Evolutionary conservation across 2,797 vertebrate genomes (phyloP).

Genomic region (Anguilla anguilla): DNA sequence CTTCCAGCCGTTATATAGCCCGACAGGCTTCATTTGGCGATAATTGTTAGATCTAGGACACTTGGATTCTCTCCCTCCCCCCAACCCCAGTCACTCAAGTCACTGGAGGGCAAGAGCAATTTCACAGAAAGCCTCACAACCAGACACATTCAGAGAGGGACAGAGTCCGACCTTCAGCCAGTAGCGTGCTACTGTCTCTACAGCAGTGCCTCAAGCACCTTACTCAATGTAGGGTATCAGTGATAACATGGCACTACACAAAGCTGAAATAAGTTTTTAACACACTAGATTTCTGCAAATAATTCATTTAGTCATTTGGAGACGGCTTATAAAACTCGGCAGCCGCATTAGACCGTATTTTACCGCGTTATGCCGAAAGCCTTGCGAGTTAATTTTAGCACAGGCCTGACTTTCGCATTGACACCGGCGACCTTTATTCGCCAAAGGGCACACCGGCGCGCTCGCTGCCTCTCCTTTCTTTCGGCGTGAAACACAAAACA

Average conservation of each 20-base stretch:
- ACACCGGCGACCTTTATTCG: constrained; percentile 11
- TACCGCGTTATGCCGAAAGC: not conserved
- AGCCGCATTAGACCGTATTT: not conserved
- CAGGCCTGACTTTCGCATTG: not conserved
- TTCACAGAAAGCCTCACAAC: not conserved
- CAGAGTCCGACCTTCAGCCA: not conserved
- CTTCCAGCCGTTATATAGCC: not conserved
- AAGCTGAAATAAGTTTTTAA: not conserved
- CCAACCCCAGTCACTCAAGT: not conserved
- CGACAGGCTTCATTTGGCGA: not conserved
- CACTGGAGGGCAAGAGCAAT: not conserved
- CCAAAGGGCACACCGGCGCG: constrained; percentile 16
- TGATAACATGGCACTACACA: not conserved
- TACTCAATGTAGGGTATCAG: not conserved
- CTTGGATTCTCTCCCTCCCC: not conserved
- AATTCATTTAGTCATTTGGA: not conserved
- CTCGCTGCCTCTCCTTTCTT: constrained; percentile 29
- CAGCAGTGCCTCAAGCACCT: not conserved
- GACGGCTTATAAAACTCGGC: not conserved
- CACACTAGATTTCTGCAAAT: not conserved
- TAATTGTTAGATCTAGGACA: not conserved
- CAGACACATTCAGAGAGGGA: not conserved
- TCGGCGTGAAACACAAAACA: constrained; percentile 37
- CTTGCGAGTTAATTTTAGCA: constrained; percentile 4
- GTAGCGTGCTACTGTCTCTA: not conserved